A percentile compares a stretch with the other conserved stretches of the same genome.
These are phyloP conservation scores for Leucozona laternaria DNA, from an alignment of 2,888 invertebrate species.

Conservation along the genomic window DNA sequence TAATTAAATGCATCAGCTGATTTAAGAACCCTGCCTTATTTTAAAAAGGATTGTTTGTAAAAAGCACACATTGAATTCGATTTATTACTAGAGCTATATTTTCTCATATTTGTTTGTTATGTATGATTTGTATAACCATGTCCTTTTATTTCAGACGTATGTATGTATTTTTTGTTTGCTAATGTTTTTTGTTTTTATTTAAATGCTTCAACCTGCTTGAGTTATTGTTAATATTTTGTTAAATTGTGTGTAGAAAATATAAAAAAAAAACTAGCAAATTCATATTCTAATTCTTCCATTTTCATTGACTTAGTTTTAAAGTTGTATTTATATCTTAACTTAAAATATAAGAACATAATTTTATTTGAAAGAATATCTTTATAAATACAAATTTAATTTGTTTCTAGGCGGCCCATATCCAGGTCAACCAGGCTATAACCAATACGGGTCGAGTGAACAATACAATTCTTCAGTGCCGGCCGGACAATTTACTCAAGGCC, in stretches of 20 bases:
- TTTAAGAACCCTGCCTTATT: not conserved
- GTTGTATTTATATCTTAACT: conserved; percentile 26
- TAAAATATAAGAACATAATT: not conserved
- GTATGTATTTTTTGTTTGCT: conserved; percentile 4
- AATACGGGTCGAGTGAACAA: conserved; percentile 88
- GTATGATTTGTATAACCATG: not conserved
- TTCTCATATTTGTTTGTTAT: not conserved
- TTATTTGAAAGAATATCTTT: conserved; percentile 47
- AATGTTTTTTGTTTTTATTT: not conserved
- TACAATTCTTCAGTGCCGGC: conserved; percentile 85
- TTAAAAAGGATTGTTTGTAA: not conserved
- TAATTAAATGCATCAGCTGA: too few species aligned
- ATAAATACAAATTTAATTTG: conserved; percentile 42
- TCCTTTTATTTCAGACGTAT: not conserved
- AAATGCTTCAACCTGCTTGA: conserved; percentile 20
- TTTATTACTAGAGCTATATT: not conserved
- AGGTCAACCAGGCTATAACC: conserved; percentile 87
- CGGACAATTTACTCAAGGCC: conserved; percentile 86
- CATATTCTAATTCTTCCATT: conserved; percentile 41
- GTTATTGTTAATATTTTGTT: conserved; percentile 12
- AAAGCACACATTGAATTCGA: not conserved
- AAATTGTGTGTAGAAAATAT: conserved; percentile 6
- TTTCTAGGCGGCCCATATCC: conserved; percentile 85
- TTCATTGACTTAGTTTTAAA: conserved; percentile 41
- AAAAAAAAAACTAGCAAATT: conserved; percentile 18